Evolutionary conservation across 2,113 vertebrate species (phyloP).

Genomic region (Scomber scombrus): DNA sequence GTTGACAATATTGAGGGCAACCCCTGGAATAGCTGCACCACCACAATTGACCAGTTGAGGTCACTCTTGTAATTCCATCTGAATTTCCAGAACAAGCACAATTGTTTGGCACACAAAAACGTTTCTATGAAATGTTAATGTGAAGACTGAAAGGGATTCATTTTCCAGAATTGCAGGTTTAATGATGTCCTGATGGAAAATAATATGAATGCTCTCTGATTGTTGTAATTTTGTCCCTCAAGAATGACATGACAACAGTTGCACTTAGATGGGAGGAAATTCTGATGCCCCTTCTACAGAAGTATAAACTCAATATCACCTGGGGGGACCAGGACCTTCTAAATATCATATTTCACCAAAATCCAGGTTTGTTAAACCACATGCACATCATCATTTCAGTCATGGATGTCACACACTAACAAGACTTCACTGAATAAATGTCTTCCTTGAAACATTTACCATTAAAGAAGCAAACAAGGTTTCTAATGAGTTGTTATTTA

Average conservation of each 20-base stretch:
- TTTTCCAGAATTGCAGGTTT: constrained; percentile 10
- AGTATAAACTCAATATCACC: constrained; percentile 98
- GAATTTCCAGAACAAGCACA: not conserved
- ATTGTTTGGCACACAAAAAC: not conserved
- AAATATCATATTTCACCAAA: constrained; percentile 97
- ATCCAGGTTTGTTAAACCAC: constrained; percentile 88
- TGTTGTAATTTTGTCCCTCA: constrained; percentile 16
- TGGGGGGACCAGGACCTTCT: constrained; percentile 99
- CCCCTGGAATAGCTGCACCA: constrained; percentile 4
- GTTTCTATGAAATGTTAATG: constrained; percentile 20
- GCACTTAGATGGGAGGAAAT: constrained; percentile 92
- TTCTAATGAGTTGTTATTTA: not conserved
- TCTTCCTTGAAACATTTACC: constrained; percentile 2
- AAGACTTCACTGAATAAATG: not conserved
- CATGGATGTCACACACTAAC: not conserved
- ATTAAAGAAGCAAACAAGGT: not conserved
- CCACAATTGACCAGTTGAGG: constrained; percentile 74
- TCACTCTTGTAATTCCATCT: constrained; percentile 68
- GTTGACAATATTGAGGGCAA: not conserved
- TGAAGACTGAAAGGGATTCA: not conserved
- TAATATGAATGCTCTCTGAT: not conserved
- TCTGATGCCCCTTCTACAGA: constrained; percentile 94
- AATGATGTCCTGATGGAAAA: constrained; percentile 7
- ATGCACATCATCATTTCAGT: not conserved
- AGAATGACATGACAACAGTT: constrained; percentile 94